Evolutionary conservation across 1,140 invertebrate genomes (phyloP), one percentile per base, ranked within the genome.

Genomic region (Musca domestica): DNA sequence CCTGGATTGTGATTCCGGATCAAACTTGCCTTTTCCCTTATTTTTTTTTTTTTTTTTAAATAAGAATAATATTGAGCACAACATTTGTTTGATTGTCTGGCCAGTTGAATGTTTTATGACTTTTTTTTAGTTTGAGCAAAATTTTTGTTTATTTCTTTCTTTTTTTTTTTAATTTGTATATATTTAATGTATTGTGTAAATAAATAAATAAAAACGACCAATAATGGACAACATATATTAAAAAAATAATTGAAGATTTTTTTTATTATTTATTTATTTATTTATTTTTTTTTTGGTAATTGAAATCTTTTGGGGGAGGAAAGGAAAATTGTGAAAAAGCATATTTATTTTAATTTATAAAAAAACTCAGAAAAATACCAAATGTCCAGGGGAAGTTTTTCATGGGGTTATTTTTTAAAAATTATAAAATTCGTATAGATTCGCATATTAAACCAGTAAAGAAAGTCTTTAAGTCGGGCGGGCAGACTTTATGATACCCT

Each of bases 111-210:
- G 14, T 30, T 27, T 25, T 25, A 54, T 14, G 15, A 49, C 19
- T 49, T 23, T 54, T 25, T 54, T 9, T 61, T 14, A n/a, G 27
- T 27, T n/a, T 56, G 52, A 27, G 14, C 20, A 61, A 34, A 25
- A 56, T 56, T 15, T 54, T 20, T 41, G 17, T 34, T 19, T 34
- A 61, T 19, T 61, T 61, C 30, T 34, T 58, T 58, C 27, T 23
- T 61, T n/a, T 61, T 61, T 61, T 19, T 34, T 34, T 61, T 61
- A 61, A 34, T 61, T 61, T 61, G 56, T 61, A 61, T 61, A 61
- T 61, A 61, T 34, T 61, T 61, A 61, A 61, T 61, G 56, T 58
- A 58, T 54, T 41, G 7, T 54, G 51, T 56, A 56, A 56, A 56
- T 56, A 56, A 61, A 41, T 19, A 34, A 61, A 58, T 58, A 58